Evolutionary conservation across 2,113 vertebrate species (phyloP).

Genomic region (Platichthys flesus): DNA sequence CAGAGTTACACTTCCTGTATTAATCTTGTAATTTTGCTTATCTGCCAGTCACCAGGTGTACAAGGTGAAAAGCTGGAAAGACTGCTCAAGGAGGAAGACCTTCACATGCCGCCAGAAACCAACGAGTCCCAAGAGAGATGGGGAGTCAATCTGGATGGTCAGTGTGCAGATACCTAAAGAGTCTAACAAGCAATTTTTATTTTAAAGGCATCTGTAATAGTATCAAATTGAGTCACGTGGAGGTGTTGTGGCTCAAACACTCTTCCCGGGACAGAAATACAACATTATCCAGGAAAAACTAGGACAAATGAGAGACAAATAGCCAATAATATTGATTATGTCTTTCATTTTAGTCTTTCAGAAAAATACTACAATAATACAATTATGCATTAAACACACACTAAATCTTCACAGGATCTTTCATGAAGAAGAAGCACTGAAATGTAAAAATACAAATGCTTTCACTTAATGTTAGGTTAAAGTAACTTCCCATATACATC

Average conservation of each 20-base stretch:
- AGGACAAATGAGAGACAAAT: no score
- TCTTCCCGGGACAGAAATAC: no score
- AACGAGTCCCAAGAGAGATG: conserved; percentile 64
- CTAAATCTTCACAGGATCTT: no score
- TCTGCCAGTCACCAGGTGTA: conserved; percentile 45
- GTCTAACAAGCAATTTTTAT: neutral
- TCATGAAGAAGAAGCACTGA: no score
- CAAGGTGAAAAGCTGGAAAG: conserved; percentile 63
- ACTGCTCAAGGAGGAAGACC: conserved; percentile 75
- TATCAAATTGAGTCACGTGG: no score
- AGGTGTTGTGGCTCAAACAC: no score
- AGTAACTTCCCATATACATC: neutral
- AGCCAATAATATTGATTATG: no score
- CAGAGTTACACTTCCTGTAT: neutral
- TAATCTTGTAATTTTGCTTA: conserved; percentile 5
- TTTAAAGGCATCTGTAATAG: neutral
- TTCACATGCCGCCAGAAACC: conserved; percentile 46
- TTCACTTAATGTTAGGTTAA: neutral
- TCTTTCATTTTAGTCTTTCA: no score
- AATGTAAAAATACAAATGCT: no score
- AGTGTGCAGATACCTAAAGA: conserved; percentile 13
- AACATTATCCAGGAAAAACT: no score
- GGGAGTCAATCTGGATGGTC: conserved; percentile 74
- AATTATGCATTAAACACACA: no score
- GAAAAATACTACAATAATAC: no score